These are phyloP conservation scores for Cairina moschata DNA, from an alignment of 2,113 vertebrate genomes.

Conservation along the genomic window DNA sequence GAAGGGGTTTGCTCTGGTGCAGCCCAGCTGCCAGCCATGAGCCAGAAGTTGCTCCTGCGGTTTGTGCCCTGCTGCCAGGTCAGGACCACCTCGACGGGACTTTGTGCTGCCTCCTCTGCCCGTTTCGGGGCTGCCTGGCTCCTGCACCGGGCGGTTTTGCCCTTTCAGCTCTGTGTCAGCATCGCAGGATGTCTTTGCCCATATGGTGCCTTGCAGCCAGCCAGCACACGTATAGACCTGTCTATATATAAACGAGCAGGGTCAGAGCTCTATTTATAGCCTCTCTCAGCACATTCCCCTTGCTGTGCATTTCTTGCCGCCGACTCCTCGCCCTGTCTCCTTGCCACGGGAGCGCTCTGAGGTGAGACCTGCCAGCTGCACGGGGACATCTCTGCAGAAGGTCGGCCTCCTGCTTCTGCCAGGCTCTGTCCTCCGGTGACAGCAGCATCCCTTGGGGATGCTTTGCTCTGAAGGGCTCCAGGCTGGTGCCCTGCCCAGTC, in stretches of 20 bases:
- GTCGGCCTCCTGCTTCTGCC: not conserved
- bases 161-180: not conserved
- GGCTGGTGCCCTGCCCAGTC: not conserved
- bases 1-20: not conserved
- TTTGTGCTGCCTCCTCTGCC: not conserved
- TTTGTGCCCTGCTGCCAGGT: not conserved
- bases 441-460: not conserved
- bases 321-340: not conserved
- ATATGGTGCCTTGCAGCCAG: not conserved
- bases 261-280: slow-evolving; percentile 52
- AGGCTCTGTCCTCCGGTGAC: not conserved
- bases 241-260: slow-evolving; percentile 24
- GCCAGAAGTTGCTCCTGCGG: not conserved
- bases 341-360: not conserved
- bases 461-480: not conserved
- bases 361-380: not conserved
- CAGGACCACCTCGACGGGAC: not conserved
- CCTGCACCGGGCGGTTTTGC: not conserved
- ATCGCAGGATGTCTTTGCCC: not conserved
- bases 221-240: not conserved
- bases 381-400: not conserved
- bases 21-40: not conserved
- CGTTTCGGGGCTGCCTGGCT: rapidly evolving
- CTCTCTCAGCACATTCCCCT: slow-evolving; percentile 14
- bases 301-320: slow-evolving; percentile 1